These are phyloP conservation scores for Orthosia incerta DNA, from an alignment of 2,888 invertebrate genomes.

Conservation along the genomic window DNA sequence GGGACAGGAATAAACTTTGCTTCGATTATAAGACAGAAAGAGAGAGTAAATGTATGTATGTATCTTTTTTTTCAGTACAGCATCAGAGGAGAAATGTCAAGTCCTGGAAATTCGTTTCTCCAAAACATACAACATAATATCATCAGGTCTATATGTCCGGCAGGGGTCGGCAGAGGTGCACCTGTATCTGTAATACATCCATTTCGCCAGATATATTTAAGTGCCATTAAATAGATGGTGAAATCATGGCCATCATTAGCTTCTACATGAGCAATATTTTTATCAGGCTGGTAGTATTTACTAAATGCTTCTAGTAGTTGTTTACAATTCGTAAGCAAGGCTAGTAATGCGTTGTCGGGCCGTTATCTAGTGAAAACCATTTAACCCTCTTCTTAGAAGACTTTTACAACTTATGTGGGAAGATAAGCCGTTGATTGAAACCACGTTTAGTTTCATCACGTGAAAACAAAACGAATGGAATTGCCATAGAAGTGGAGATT, in stretches of 20 bases:
- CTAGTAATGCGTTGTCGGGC: conserved; percentile 42
- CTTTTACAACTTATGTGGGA: conserved; percentile 59
- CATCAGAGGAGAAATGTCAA: not conserved
- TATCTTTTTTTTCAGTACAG: not conserved
- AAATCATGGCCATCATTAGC: not conserved
- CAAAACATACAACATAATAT: not conserved
- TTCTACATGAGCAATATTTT: not conserved
- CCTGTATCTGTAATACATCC: too few relatives aligned
- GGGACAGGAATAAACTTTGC: conserved; percentile 21
- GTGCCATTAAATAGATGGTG: too few relatives aligned
- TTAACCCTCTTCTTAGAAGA: conserved; percentile 53
- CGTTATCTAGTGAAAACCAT: conserved; percentile 56
- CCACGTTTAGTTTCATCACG: conserved; percentile 54
- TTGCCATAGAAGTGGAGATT: conserved; percentile 29
- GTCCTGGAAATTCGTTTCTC: not conserved
- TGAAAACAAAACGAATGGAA: conserved; percentile 48
- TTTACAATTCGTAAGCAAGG: conserved; percentile 46
- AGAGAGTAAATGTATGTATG: conserved; percentile 18
- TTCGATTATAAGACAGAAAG: conserved; percentile 5
- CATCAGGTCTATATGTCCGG: too few relatives aligned
- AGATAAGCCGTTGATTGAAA: conserved; percentile 61
- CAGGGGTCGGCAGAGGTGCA: too few relatives aligned
- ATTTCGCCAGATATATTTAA: too few relatives aligned
- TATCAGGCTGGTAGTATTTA: conserved; percentile 35
- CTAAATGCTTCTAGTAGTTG: conserved; percentile 40